Evolutionary conservation across 2,113 vertebrate genomes (phyloP), one percentile per base, ranked within the genome.

Genomic region (Urocynchramus pylzowi): DNA sequence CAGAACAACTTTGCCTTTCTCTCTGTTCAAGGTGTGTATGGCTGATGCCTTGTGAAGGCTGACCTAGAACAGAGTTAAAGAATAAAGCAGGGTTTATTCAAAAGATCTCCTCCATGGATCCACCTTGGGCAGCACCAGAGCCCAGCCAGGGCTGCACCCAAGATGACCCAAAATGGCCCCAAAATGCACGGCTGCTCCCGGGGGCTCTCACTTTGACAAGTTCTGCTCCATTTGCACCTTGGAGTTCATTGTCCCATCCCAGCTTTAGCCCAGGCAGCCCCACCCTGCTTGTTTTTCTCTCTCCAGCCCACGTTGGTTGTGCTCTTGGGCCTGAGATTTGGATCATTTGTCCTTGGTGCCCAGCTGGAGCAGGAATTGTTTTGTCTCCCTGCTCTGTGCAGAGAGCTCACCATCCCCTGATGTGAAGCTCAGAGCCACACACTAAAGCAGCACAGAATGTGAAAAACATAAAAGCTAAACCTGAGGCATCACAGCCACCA

Each of bases 21-120:
- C 63, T 96, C 97, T 2, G 98, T 99, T 20, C 98, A 99, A 98
- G 99, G 99, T 98, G 44, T 4, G 97, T 91, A 57, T 61, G 59
- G 59, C 59, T 37, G 57, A 18, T 59, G n/a, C n/a, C 57, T 17
- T 35, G 57, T 7, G 57, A 11, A 37, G n/a, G 16, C 57, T 60
- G 59, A 12, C 35, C 59, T 39, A 39, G 24, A 60, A 2, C 35
- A 60, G 24, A 60, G 57, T 5, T 37, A 37, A 4, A 37, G 57
- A 37, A 37, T 60, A 60, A 60, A 60, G 24, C 35, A 37, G 35
- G 35, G 57, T 60, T 60, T 17, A 60, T 60, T 7, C 3, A 35
- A 59, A 59, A 27, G 50, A 42, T 42, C 42, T 42, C 27, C 50
- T 52, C 50, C 27, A 52, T 59, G n/a, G 56, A 59, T 24, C 1